Evolutionary conservation across 2,888 invertebrate genomes (phyloP).

Genomic region (Synergus laeviventris): DNA sequence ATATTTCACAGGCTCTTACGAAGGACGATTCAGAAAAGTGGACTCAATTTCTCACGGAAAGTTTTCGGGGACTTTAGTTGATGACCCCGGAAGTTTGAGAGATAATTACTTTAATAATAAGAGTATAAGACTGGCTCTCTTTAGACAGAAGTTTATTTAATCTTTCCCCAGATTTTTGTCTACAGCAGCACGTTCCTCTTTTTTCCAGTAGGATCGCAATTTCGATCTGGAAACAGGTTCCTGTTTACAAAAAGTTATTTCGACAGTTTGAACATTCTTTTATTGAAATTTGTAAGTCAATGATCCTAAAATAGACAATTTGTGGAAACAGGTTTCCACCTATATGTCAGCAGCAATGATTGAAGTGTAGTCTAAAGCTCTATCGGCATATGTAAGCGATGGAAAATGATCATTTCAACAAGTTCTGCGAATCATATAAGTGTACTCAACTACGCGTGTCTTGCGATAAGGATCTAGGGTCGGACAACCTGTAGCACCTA

Average conservation of each 20-base stretch:
- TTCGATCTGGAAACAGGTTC: too few species aligned
- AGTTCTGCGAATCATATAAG: neutral
- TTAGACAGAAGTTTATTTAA: too few species aligned
- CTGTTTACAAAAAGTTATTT: too few species aligned
- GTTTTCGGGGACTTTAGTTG: neutral
- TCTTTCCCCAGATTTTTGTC: too few species aligned
- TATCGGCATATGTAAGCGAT: neutral
- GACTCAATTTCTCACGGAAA: neutral
- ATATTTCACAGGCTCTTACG: conserved; percentile 1
- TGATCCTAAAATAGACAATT: too few species aligned
- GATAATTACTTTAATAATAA: neutral
- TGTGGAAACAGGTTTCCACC: neutral
- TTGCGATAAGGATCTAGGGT: conserved; percentile 36
- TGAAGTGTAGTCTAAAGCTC: neutral
- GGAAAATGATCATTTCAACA: conserved; percentile 13
- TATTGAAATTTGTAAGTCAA: too few species aligned
- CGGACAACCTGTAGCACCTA: conserved; percentile 40
- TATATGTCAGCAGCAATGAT: neutral
- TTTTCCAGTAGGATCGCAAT: too few species aligned
- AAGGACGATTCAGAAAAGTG: conserved; percentile 10
- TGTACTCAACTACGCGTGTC: conserved; percentile 23
- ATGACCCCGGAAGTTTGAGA: neutral
- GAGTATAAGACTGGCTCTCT: too few species aligned
- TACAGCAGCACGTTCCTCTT: too few species aligned
- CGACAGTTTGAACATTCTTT: too few species aligned